Percentiles rank a stretch among this genome's conserved stretches.
These are phyloP conservation scores for Apteryx mantelli DNA, from an alignment of 2,113 vertebrate species.

Conservation along the genomic window DNA sequence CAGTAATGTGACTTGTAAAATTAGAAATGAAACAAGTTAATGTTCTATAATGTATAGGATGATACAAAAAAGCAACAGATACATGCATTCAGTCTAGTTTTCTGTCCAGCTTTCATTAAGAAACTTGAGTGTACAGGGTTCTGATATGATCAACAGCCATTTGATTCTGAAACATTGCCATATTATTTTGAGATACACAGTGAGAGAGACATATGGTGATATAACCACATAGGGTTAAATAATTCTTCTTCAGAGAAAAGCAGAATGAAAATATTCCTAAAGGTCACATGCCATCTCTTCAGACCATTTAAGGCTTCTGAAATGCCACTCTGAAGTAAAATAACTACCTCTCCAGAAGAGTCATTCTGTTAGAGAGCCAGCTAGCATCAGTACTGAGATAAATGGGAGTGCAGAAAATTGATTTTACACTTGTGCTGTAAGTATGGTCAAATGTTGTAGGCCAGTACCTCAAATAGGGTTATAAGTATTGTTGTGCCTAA, in stretches of 20 bases:
- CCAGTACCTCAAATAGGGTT: slow-evolving; percentile 68
- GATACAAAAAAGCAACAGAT: neutral
- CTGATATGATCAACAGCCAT: neutral
- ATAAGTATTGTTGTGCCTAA: slow-evolving; percentile 8
- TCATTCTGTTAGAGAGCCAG: slow-evolving; percentile 76
- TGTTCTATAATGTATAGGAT: neutral
- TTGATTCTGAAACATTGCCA: neutral
- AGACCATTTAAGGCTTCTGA: slow-evolving; percentile 77
- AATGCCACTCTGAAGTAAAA: slow-evolving; percentile 81
- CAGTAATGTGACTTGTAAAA: neutral
- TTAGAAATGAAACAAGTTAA: neutral
- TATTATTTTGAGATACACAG: neutral
- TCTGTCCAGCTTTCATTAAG: neutral
- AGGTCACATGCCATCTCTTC: slow-evolving; percentile 78
- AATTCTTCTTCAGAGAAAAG: slow-evolving; percentile 58
- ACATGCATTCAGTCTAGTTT: neutral
- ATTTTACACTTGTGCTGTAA: slow-evolving; percentile 80
- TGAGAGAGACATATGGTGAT: neutral
- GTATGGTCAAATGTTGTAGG: slow-evolving; percentile 79
- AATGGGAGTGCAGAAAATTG: slow-evolving; percentile 81
- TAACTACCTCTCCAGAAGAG: slow-evolving; percentile 78
- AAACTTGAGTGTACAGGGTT: neutral
- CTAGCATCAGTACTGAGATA: slow-evolving; percentile 78
- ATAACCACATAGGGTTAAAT: slow-evolving; percentile 65
- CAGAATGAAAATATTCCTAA: slow-evolving; percentile 77